Evolutionary conservation across 2,888 invertebrate species (phyloP).

Genomic region (Caenorhabditis parvicauda): DNA sequence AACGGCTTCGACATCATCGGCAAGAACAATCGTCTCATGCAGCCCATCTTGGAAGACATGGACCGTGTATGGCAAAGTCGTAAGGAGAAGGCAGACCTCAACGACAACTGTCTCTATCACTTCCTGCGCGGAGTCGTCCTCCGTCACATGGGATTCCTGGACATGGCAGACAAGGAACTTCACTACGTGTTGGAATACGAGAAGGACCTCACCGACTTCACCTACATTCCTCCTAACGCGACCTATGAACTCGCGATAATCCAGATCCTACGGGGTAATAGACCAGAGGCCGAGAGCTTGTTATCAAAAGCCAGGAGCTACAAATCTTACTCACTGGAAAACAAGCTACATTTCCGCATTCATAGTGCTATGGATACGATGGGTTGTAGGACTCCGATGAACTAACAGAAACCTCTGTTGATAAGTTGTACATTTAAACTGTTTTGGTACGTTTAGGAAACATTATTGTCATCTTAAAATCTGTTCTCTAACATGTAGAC

Average conservation of each 20-base stretch:
- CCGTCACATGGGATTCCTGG: constrained; percentile 75
- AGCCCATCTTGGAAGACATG: constrained; percentile 63
- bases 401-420: no score
- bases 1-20: constrained; percentile 82
- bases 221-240: constrained; percentile 81
- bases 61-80: constrained; percentile 40
- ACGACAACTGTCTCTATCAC: constrained; percentile 69
- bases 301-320: constrained; percentile 74
- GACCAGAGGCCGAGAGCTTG: constrained; percentile 71
- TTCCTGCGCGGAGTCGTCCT: constrained; percentile 82
- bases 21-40: constrained; percentile 69
- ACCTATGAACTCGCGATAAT: constrained; percentile 81
- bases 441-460: no score
- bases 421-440: no score
- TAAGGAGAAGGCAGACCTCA: constrained; percentile 37
- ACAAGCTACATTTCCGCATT: constrained; percentile 59
- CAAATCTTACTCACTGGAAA: constrained; percentile 55
- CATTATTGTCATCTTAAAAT: no score
- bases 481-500: no score
- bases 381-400: constrained; percentile 35
- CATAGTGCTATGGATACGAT: constrained; percentile 50
- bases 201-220: constrained; percentile 78
- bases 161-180: constrained; percentile 71
- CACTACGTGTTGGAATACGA: constrained; percentile 7
- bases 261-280: constrained; percentile 72